A percentile compares a stretch with the other conserved stretches of the same genome.
Conservation (phyloP, 2,113 vertebrate species). For the Strigops habroptila region DNA sequence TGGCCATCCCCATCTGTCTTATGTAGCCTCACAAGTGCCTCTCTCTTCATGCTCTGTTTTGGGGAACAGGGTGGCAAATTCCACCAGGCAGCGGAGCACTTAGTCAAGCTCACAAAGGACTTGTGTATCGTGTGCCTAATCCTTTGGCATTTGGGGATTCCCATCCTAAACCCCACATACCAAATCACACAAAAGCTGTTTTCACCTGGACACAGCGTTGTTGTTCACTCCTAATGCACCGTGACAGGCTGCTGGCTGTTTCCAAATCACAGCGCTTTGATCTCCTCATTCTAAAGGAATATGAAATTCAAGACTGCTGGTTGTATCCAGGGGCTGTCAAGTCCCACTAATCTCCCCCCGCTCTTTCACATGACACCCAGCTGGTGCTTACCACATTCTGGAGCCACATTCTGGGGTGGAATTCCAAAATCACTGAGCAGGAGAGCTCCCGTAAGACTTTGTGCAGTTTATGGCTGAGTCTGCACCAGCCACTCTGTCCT, state of each 20-base stretch:
- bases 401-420: neutral
- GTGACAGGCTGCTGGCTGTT: neutral
- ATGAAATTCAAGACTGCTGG: neutral
- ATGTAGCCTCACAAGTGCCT: rapidly evolving
- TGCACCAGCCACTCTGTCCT: neutral
- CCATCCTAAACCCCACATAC: slow-evolving; percentile 1
- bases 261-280: neutral
- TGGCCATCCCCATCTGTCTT: neutral
- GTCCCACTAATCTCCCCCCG: neutral
- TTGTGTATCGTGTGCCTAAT: neutral
- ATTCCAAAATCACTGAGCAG: neutral
- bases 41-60: neutral
- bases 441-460: neutral
- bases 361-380: slow-evolving; percentile 12
- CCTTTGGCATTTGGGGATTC: neutral
- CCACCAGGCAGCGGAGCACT: neutral
- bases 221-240: slow-evolving; percentile 25
- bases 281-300: neutral
- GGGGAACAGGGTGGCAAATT: neutral
- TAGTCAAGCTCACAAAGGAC: neutral
- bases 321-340: neutral
- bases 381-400: slow-evolving; percentile 22
- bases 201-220: slow-evolving; percentile 16
- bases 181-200: neutral
- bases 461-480: neutral